Evolutionary conservation across 2,888 invertebrate genomes (phyloP).

Genomic region (Coronaproctus castanopsis): DNA sequence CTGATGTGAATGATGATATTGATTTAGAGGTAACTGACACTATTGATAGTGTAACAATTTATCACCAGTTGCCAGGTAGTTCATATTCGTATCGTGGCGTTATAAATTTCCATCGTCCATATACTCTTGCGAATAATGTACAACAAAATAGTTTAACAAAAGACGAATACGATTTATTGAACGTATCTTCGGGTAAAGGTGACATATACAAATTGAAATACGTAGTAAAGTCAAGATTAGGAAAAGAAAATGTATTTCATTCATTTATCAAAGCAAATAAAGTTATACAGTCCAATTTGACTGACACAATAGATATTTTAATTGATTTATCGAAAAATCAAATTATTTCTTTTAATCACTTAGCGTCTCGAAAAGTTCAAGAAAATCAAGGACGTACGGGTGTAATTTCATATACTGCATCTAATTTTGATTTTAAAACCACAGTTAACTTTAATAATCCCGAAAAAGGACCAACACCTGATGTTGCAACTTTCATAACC

Average conservation of each 20-base stretch:
- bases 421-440: not conserved
- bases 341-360: not conserved
- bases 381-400: not conserved
- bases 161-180: not conserved
- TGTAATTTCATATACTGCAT: not conserved
- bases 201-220: not conserved
- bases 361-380: not conserved
- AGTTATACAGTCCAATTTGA: not conserved
- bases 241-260: not conserved
- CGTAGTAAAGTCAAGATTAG: not conserved
- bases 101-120: not conserved
- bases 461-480: conserved; percentile 33
- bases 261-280: not conserved
- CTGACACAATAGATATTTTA: not conserved
- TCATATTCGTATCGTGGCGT: not conserved
- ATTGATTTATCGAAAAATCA: not conserved
- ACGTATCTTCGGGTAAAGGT: not conserved
- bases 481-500: conserved; percentile 81
- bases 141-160: not conserved
- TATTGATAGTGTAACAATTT: not conserved
- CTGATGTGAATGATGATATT: not conserved
- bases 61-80: not conserved
- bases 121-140: not conserved
- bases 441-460: not conserved
- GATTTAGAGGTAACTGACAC: not conserved